Conservation (phyloP, 2,888 invertebrate genomes). For the Sylvicola cinctus region DNA sequence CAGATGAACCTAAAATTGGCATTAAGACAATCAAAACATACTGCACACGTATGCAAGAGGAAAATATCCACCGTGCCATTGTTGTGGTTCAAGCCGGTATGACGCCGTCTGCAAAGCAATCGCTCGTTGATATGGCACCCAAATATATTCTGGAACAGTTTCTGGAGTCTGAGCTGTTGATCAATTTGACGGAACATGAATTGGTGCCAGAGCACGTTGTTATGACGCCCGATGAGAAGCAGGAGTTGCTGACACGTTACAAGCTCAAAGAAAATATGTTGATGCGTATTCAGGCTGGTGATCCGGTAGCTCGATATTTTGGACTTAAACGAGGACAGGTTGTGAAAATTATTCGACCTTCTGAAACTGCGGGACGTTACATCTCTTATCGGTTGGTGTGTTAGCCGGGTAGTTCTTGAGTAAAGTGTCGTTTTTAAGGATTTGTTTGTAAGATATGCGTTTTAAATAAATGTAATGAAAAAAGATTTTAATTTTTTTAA, state of each 20-base stretch:
- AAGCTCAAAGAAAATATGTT: constrained; percentile 97
- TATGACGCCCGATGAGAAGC: constrained; percentile 94
- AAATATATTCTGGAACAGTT: constrained; percentile 97
- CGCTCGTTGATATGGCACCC: constrained; percentile 94
- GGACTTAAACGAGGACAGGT: constrained; percentile 96
- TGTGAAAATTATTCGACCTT: constrained; percentile 93
- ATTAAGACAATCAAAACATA: constrained; percentile 98
- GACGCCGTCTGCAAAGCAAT: constrained; percentile 98
- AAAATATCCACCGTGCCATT: constrained; percentile 94
- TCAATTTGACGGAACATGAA: constrained; percentile 96
- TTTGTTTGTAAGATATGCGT: no score
- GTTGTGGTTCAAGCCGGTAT: constrained; percentile 97
- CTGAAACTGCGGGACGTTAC: constrained; percentile 95
- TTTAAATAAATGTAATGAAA: no score
- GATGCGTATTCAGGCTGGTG: constrained; percentile 96
- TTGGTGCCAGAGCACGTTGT: constrained; percentile 98
- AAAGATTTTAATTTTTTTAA: no score
- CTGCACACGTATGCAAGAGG: constrained; percentile 98
- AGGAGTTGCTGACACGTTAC: constrained; percentile 77
- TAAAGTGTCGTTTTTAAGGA: no score
- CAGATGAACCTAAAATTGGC: constrained; percentile 97
- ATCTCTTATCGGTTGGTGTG: constrained; percentile 94
- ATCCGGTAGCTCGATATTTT: constrained; percentile 96
- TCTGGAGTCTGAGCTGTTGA: constrained; percentile 80
- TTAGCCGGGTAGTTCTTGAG: no score